These are phyloP conservation scores for Dione vanillae DNA, from an alignment of 2,888 invertebrate genomes.

Conservation along the genomic window DNA sequence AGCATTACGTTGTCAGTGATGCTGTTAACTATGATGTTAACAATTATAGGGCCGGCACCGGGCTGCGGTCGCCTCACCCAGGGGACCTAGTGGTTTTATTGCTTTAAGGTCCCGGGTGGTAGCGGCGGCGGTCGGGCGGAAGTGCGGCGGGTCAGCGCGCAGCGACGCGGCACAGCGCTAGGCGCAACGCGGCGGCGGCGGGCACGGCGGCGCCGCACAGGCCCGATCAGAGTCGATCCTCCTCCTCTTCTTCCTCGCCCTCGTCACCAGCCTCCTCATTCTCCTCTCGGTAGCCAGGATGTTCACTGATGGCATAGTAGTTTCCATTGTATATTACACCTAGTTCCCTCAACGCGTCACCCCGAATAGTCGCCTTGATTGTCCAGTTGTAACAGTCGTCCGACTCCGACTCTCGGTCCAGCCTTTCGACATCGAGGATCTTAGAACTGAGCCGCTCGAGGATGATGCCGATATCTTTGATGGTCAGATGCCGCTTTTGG, in stretches of 20 bases:
- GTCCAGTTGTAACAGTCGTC: constrained; percentile 98
- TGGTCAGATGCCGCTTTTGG: constrained; percentile 95
- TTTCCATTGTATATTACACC: constrained; percentile 98
- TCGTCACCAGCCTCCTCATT: constrained; percentile 93
- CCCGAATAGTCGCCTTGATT: constrained; percentile 96
- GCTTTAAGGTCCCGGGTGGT: constrained; percentile 35
- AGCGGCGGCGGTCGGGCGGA: constrained; percentile 37
- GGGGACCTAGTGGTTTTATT: constrained; percentile 34
- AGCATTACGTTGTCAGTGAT: not conserved
- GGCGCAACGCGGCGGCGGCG: constrained; percentile 75
- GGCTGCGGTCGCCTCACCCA: constrained; percentile 33
- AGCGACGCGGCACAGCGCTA: constrained; percentile 74
- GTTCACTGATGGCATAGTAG: constrained; percentile 97
- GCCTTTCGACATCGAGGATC: constrained; percentile 95
- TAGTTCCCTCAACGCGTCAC: constrained; percentile 94
- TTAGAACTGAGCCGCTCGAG: constrained; percentile 96
- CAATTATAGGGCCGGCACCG: constrained; percentile 38
- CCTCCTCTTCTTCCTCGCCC: constrained; percentile 92
- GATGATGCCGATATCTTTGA: constrained; percentile 97
- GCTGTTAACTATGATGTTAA: not conserved
- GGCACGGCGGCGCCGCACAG: constrained; percentile 82
- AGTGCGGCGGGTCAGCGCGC: constrained; percentile 55
- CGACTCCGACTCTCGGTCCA: constrained; percentile 96
- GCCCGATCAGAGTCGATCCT: constrained; percentile 86
- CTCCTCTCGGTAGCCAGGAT: constrained; percentile 96